A percentile compares a stretch with the other conserved stretches of the same genome.
Evolutionary conservation across 2,113 vertebrate genomes (phyloP).

Genomic region (Chiloscyllium plagiosum): DNA sequence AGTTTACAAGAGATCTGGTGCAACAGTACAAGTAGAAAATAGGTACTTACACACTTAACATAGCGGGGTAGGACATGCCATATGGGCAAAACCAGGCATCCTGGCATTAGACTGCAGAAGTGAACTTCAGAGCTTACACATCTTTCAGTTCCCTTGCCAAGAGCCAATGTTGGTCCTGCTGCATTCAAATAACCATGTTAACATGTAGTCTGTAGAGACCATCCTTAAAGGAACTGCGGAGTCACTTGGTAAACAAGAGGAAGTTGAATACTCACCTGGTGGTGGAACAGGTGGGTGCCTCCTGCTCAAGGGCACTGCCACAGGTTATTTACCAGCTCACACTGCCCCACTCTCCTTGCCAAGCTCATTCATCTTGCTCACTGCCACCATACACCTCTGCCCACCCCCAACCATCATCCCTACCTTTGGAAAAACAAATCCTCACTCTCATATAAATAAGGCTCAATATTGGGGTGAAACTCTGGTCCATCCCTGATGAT

Average conservation of each 20-base stretch:
- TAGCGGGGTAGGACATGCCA: not conserved
- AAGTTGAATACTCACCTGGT: not conserved
- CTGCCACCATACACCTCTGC: not conserved
- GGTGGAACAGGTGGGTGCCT: not conserved
- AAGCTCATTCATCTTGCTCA: no score
- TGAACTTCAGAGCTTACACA: not conserved
- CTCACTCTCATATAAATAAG: not conserved
- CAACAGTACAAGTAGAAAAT: not conserved
- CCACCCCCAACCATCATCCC: not conserved
- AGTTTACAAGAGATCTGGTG: not conserved
- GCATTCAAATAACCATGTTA: not conserved
- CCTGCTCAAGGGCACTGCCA: not conserved
- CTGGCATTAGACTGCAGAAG: not conserved
- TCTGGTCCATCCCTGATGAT: not conserved
- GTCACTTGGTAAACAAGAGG: not conserved
- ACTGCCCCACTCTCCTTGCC: not conserved
- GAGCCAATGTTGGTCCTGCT: not conserved
- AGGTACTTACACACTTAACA: not conserved
- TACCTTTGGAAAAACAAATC: not conserved
- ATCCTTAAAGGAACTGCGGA: not conserved
- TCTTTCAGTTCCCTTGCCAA: not conserved
- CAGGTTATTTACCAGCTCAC: not conserved
- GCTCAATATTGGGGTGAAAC: not conserved
- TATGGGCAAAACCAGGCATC: not conserved
- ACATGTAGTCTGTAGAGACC: not conserved